Evolutionary conservation across 2,113 vertebrate genomes (phyloP), one percentile per base, ranked within the genome.

Genomic region (Himantopus leucocephalus): DNA sequence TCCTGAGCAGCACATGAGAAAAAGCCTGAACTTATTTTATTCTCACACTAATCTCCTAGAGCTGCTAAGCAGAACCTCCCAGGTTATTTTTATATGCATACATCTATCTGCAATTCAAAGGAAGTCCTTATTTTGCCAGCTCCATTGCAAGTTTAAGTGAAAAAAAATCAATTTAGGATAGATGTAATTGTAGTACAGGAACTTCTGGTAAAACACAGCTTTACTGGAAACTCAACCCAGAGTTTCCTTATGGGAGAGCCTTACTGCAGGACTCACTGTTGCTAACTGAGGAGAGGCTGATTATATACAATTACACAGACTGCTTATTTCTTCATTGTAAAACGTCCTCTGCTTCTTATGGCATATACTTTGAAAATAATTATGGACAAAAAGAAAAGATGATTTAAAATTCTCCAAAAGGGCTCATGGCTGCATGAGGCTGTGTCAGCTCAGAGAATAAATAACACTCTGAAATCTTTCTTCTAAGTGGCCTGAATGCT

Each of bases 291-390:
- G 94, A 97, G 91, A 90, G 41, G 67, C 14, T 97, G 95, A 97
- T 97, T 97, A 97, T 88, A 96, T 97, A 96, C 97, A 97, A 97
- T 97, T 97, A 96, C 74, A n/a, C 48, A 96, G 94, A 94, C 91
- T 96, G 96, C 95, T 97, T 60, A 96, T 97, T 97, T 96, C 95
- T 96, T 91, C 87, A 83, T 94, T 94, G 91, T 87, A 79, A 76
- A 91, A 79, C 3, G 55, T 55, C 37, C 62, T 73, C 84, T 79
- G 74, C 62, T 79, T 37, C 86, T 90, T 82, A 91, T 6, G 86
- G 95, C 84, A 91, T 47, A 55, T 76, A 70, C 87, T 96, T 97
- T 47, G 80, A 91, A 95, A 95, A 96, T 87, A 91, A 92, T 95
- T 96, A 92, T 10, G 93, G 94, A 80, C n/a, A 76, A 71, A 78